phyloP scores from a whole-genome alignment of 1,140 invertebrate genomes.

The silkworm (Bombyx mori) region ASM3026992v2 NC_085119.1:1615501-1616000 shows the following conservation, averaged over 20 bases:
- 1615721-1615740: no score
- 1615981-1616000: no score
- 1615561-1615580: slow-evolving; percentile 39
- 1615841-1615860: no score
- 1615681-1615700: background rate
- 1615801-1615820: no score
- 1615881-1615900: no score
- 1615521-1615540: slow-evolving; percentile 18
- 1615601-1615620: slow-evolving; percentile 23
- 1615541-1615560: slow-evolving; percentile 26
- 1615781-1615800: background rate
- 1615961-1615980: no score
- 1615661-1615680: background rate
- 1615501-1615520: slow-evolving; percentile 5
- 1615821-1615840: no score
- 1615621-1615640: slow-evolving; percentile 16
- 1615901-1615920: no score
- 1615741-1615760: no score
- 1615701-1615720: background rate
- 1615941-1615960: no score
- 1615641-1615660: background rate
- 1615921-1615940: no score
- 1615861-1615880: no score
- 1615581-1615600: slow-evolving; percentile 28
- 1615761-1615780: background rate